Conservation (phyloP, 2,113 vertebrate species). For the Prietella phreatophila region DNA sequence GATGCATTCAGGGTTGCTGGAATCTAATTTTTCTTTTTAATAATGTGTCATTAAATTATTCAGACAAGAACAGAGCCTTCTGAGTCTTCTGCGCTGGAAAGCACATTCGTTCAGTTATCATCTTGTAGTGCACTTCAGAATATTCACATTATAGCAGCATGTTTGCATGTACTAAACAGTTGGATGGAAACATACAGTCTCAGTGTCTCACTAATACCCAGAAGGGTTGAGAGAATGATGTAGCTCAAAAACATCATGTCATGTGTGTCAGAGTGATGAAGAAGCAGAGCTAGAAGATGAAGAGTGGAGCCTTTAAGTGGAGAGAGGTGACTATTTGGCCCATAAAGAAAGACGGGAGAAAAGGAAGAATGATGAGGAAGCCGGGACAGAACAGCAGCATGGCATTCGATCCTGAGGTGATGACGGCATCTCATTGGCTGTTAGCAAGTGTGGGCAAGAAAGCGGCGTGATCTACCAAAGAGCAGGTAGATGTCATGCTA, state of each 20-base stretch:
- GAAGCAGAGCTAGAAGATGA: conserved; percentile 62
- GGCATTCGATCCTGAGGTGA: conserved; percentile 49
- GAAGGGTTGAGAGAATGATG: neutral
- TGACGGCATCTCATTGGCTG: conserved; percentile 47
- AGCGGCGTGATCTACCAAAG: conserved; percentile 48
- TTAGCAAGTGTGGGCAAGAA: conserved; percentile 59
- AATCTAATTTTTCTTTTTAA: neutral
- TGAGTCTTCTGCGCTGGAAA: neutral
- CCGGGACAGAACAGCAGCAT: conserved; percentile 47
- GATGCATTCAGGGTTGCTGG: neutral
- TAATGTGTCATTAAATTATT: neutral
- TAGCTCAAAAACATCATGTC: neutral
- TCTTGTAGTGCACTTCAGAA: neutral
- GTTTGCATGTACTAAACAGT: neutral
- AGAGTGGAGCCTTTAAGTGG: conserved; percentile 52
- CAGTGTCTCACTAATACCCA: neutral
- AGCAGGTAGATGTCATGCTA: conserved; percentile 45
- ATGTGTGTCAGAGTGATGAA: conserved; percentile 53
- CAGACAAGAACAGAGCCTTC: neutral
- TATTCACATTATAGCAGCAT: neutral
- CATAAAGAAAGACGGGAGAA: conserved; percentile 36
- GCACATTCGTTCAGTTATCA: neutral
- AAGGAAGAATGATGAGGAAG: conserved; percentile 40
- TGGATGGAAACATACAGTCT: neutral
- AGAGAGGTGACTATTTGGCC: conserved; percentile 47